Percentiles rank a stretch among this genome's conserved stretches.
Conservation (phyloP, 2,797 vertebrate species). For the Hylomyscus alleni region DNA sequence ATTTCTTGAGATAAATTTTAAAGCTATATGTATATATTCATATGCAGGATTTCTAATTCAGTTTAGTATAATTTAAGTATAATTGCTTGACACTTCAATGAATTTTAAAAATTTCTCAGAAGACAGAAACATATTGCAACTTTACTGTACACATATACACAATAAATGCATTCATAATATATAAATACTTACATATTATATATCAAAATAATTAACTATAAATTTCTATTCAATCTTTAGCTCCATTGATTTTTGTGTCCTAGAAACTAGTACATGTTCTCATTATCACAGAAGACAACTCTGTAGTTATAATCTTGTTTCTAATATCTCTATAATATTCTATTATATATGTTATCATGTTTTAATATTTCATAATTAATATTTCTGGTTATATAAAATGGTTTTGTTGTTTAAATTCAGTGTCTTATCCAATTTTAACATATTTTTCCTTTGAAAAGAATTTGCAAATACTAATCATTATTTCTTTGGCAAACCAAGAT, state of each 20-base stretch:
- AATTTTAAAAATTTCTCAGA: neutral
- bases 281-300: neutral
- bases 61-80: neutral
- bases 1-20: neutral
- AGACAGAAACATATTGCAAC: neutral
- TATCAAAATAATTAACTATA: neutral
- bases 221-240: neutral
- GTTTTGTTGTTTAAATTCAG: neutral
- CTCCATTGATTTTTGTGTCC: neutral
- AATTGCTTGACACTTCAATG: neutral
- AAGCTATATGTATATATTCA: neutral
- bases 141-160: neutral
- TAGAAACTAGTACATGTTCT: neutral
- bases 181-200: neutral
- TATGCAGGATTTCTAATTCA: neutral
- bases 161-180: neutral
- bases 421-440: neutral
- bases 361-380: neutral
- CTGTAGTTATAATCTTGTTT: neutral
- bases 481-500: neutral
- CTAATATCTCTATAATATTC: neutral
- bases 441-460: neutral
- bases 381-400: neutral
- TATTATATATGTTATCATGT: neutral
- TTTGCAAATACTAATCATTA: neutral